phyloP scores from a whole-genome alignment of 2,797 vertebrate genomes.

The Scolopax bukidnonensis region DNA sequence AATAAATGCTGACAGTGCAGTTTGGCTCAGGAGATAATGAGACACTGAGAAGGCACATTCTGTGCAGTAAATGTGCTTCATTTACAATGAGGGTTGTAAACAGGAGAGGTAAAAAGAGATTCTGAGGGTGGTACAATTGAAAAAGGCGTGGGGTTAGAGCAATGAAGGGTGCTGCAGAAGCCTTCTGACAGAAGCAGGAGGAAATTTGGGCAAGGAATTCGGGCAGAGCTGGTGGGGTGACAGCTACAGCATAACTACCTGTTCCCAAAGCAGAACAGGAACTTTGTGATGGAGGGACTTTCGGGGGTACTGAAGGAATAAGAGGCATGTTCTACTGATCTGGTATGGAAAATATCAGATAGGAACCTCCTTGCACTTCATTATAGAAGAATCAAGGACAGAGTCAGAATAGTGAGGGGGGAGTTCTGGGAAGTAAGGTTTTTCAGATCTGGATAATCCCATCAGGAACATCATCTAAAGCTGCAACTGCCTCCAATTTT shows the following conservation, averaged over 20 bases:
- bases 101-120: neutral
- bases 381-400: neutral
- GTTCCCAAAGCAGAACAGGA: neutral
- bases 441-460: neutral
- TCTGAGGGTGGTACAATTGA: neutral
- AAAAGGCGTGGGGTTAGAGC: neutral
- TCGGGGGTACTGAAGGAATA: neutral
- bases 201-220: neutral
- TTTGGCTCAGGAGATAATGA: neutral
- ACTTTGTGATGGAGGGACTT: neutral
- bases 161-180: neutral
- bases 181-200: neutral
- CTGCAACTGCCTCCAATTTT: neutral
- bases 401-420: neutral
- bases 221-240: neutral
- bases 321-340: neutral
- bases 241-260: neutral
- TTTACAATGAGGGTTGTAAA: neutral
- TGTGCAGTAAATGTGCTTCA: neutral
- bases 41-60: neutral
- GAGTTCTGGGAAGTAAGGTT: neutral
- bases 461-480: neutral
- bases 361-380: neutral
- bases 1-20: neutral
- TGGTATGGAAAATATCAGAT: neutral